Evolutionary conservation across 1,140 invertebrate species (phyloP), one percentile per base, ranked within the genome.

Genomic region (Drosophila littoralis): DNA sequence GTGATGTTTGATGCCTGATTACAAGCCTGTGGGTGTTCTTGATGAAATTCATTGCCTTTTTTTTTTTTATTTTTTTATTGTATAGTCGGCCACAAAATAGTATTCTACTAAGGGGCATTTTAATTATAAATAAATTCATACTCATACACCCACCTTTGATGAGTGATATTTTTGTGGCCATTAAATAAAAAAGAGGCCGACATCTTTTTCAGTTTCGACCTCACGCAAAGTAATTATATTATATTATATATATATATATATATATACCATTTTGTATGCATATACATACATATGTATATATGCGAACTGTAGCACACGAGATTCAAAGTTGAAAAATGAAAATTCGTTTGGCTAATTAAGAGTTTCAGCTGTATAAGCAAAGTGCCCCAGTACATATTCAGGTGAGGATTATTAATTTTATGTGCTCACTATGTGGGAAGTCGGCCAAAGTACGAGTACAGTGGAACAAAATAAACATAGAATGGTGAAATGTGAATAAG

Each of bases 361-460:
- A 77, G 28, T 73, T 77, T 81, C 46, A 75, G 55, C 38, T 72
- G 15, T 52, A 45, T 58, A 70, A 66, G 54, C 70, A 70, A 67
- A 69, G 12, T 54, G 66, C 63, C 64, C 79, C 22, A 28, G 71
- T 79, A 73, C 61, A 50, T 58, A 75, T 64, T 46, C 81, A 86
- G 82, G 83, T 88, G 83, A 86, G 68, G 54, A 68, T 70, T 77
- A 86, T 86, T 82, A 76, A 86, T 86, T 86, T 82, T 52, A 79
- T 79, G 52, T 63, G 63, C 77, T 67, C 33, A 48, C 43, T 58
- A 28, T 58, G 55, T 50, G 64, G 52, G 60, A 60, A 50, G 65
- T 50, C 63, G 70, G 68, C 50, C 78, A 81, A 86, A 85, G 82
- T 85, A 15, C 67, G 33, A n/a, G 32, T 35, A 51, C 35, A 51